phyloP scores from a whole-genome alignment of 2,888 invertebrate species.

The Thecophora atra region DNA sequence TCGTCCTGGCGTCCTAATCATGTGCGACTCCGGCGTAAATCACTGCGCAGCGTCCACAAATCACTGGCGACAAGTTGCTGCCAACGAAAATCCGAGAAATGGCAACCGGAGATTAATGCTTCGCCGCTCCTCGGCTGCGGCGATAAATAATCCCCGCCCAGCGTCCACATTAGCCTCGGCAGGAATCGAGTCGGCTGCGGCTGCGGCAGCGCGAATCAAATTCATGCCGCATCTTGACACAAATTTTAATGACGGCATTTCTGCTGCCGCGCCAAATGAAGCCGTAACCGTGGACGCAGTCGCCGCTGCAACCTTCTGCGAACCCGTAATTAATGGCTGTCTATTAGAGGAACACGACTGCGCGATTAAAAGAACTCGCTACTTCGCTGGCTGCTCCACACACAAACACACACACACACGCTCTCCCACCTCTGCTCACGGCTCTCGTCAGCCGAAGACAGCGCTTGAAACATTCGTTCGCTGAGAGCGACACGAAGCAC shows the following conservation, averaged over 20 bases:
- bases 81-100: conserved; percentile 18
- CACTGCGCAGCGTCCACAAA: conserved; percentile 16
- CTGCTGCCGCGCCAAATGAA: neutral
- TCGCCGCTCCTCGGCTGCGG: neutral
- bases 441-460: conserved; percentile 31
- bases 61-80: conserved; percentile 24
- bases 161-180: too few relatives aligned
- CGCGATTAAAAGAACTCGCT: conserved; percentile 50
- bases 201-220: too few relatives aligned
- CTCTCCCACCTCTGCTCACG: conserved; percentile 24
- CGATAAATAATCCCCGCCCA: too few relatives aligned
- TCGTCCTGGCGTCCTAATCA: neutral
- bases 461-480: conserved; percentile 41
- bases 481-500: neutral
- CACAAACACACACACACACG: conserved; percentile 41
- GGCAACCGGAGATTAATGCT: neutral
- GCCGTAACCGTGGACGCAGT: neutral
- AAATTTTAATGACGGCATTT: too few relatives aligned
- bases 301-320: neutral
- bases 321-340: conserved; percentile 53
- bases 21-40: conserved; percentile 4
- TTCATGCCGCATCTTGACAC: too few relatives aligned
- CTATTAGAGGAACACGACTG: conserved; percentile 54
- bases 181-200: too few relatives aligned
- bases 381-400: neutral